Base-by-base conservation (phyloP, 1,140 invertebrate genomes). In the Drosophila melanica region DNA sequence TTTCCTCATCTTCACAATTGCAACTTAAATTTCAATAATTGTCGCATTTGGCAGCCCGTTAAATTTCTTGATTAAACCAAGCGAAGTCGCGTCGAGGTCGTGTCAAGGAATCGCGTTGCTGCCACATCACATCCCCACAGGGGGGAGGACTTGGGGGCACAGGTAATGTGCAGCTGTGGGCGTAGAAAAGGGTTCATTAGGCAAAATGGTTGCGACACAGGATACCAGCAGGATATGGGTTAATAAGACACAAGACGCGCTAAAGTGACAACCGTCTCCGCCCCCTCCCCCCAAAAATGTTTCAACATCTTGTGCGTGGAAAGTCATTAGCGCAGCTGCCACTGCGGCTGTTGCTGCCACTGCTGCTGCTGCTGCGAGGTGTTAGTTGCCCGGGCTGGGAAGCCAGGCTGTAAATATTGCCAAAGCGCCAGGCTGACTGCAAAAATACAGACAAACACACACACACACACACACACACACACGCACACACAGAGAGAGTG, bases 11-110 rank as follows among this genome's bases (percentile, higher is more conserved):
- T 54, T 20, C 53, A 50, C 58, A 60, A 48, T 60, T 33, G 44
- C 63, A 66, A 48, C 70, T 86, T 58, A 75, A 86, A 51, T 86
- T 85, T 85, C 81, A 85, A 85, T 85, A 85, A 85, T 86, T 85
- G 81, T 85, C 81, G 78, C 81, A 85, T 86, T 78, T 81, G 73
- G 50, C 35, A 30, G 50, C 41, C 66, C 78, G 75, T 70, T 64
- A 78, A 84, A 85, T 65, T 77, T 81, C 81, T 81, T 85, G 81
- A 85, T 85, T 85, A 85, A 85, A 86, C 65, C 73, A 60, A 80
- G 80, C 50, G 48, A 6, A 53, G 8, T 18, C 30, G 27, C 9
- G 30, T 18, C 11, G 55, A 23, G 58, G 67, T 68, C 57, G 55
- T 33, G 58, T 44, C 50, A 55, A 63, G 50, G 50, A 37, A 70